Percentiles rank a stretch among this genome's conserved stretches.
Evolutionary conservation across 2,888 invertebrate species (phyloP).

Genomic region (Eristalis intricaria): DNA sequence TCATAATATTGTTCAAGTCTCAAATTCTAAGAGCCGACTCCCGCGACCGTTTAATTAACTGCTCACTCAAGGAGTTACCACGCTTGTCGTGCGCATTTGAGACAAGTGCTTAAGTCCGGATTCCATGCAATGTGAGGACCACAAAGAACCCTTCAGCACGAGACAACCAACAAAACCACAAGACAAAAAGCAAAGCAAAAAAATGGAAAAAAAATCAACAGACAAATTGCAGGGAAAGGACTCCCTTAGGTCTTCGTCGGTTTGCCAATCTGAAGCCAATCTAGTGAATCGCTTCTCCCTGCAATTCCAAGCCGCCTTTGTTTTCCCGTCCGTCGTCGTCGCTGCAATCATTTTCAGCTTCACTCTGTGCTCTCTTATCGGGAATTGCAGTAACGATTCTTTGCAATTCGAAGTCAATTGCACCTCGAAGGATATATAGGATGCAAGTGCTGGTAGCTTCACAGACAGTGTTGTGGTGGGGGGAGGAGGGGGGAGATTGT

Average conservation of each 20-base stretch:
- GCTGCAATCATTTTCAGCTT: conserved; percentile 48
- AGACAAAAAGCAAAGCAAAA: conserved; percentile 1
- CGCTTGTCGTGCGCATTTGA: not conserved
- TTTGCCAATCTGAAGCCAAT: conserved; percentile 55
- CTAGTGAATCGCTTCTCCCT: conserved; percentile 43
- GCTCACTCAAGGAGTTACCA: not conserved
- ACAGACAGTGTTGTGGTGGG: not conserved
- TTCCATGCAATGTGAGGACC: not conserved
- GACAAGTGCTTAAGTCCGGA: not conserved
- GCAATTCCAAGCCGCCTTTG: conserved; percentile 34
- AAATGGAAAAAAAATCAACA: not conserved
- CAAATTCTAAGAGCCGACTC: too few relatives aligned
- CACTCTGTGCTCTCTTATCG: conserved; percentile 46
- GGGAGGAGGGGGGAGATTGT: not conserved
- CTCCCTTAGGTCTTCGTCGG: conserved; percentile 37
- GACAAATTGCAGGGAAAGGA: not conserved
- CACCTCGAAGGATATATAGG: conserved; percentile 44
- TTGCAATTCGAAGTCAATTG: conserved; percentile 67
- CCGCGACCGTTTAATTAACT: not conserved
- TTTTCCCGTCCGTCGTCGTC: conserved; percentile 16
- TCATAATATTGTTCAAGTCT: too few relatives aligned
- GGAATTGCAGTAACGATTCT: conserved; percentile 58
- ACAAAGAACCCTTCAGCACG: not conserved
- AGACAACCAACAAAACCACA: not conserved
- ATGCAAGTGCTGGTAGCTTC: not conserved